Base-by-base conservation (phyloP, 2,113 vertebrate genomes). In the Mola mola region DNA sequence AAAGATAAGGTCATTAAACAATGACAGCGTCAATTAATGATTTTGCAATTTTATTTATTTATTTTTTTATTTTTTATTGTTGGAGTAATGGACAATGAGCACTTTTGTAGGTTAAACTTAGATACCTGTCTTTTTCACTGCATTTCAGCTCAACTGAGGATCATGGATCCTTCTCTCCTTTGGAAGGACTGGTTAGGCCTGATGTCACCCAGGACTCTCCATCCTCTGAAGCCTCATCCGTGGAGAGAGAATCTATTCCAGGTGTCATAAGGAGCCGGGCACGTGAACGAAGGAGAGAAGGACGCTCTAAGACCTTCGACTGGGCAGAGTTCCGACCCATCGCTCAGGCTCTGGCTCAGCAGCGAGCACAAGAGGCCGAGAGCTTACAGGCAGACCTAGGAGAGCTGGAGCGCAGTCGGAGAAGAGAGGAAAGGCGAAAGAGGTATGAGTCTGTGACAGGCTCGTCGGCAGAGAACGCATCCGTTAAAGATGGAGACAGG, bases 261-360 rank as follows among this genome's bases (percentile, higher is more conserved):
- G 86, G 85, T 4, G 26, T 79, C 31, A 59, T 72, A 22, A 92
- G 90, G 77, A 93, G 92, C 59, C 71, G 92, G 3, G 92, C 85
- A 0, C 82, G 89, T 0, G 92, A 93, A n/a, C 89, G 92, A 6
- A 69, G 92, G 26, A 78, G 91, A 36, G 92, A 93, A 31, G 92
- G 92, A 6, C 87, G 92, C 12, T 93, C 92, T 0, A 94, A 94
- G 79, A 94, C 93, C 0, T 93, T 94, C 0, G 93, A 94, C 84
- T 94, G 93, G 92, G 92, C 93, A 0, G 92, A 93, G 85, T 94
- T 94, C 83, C 83, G 92, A 20, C 91, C 93, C 17, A 92, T 93
- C 5, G 92, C 92, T 20, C 93, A 93, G 85, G 92, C 90, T 12
- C 67, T 94, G 71, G 93, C 92, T 8, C 92, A 93, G 86, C 90